Evolutionary conservation across 2,113 vertebrate genomes (phyloP).

Genomic region (Podilymbus podiceps): DNA sequence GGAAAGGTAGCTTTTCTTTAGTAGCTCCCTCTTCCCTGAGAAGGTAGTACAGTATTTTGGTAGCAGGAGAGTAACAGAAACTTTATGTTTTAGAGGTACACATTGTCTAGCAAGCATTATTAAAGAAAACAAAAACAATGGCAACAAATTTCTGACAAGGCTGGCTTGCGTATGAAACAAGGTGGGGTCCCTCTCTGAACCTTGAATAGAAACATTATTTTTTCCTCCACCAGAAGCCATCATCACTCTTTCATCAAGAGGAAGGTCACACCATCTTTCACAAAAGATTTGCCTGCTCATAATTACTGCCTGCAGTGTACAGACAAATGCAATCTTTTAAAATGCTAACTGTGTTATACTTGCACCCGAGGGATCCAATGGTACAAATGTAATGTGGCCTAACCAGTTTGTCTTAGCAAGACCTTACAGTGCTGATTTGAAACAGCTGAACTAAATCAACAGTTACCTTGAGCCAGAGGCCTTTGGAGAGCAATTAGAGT

Average conservation of each 20-base stretch:
- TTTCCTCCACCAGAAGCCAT: constrained; percentile 67
- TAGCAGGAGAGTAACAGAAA: neutral
- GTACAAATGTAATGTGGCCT: constrained; percentile 78
- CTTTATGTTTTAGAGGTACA: neutral
- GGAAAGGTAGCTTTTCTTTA: neutral
- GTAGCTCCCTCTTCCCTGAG: neutral
- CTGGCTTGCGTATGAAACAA: constrained; percentile 25
- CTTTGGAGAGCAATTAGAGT: constrained; percentile 87
- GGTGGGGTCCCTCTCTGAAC: constrained; percentile 23
- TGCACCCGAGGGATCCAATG: constrained; percentile 71
- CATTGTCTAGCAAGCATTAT: neutral
- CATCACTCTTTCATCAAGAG: constrained; percentile 71
- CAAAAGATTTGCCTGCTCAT: constrained; percentile 74
- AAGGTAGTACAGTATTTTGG: neutral
- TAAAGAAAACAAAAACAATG: neutral
- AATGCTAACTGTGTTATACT: constrained; percentile 80
- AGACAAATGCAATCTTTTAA: constrained; percentile 79
- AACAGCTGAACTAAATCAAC: constrained; percentile 90
- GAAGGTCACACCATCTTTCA: constrained; percentile 73
- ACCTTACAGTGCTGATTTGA: constrained; percentile 82
- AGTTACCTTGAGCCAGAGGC: constrained; percentile 87
- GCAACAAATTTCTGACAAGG: constrained; percentile 23
- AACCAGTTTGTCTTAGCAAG: constrained; percentile 82
- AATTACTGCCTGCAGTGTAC: constrained; percentile 73
- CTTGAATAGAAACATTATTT: constrained; percentile 75